phyloP scores from a whole-genome alignment of 2,113 vertebrate genomes.

The Acinonyx jubatus region DNA sequence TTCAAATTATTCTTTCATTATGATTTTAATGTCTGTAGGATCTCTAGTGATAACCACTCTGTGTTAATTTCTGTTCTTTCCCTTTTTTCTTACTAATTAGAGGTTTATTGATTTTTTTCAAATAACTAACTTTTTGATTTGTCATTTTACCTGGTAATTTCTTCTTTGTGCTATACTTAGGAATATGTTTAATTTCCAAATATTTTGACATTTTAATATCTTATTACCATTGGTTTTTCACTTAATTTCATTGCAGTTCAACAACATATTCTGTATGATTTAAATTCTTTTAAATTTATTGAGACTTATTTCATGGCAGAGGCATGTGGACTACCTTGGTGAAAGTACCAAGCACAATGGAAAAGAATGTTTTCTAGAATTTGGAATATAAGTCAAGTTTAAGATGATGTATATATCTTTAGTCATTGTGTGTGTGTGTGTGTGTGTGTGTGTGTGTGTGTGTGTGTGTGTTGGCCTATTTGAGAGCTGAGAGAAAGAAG shows the following conservation, averaged over 20 bases:
- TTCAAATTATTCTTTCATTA: not conserved
- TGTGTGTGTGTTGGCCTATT: not conserved
- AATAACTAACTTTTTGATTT: not conserved
- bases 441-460: too few relatives aligned
- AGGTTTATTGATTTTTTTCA: not conserved
- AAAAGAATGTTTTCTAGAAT: not conserved
- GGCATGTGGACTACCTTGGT: not conserved
- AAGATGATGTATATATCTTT: not conserved
- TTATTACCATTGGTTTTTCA: not conserved
- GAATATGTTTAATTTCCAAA: not conserved
- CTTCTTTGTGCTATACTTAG: not conserved
- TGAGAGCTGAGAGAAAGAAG: not conserved
- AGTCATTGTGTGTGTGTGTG: too few relatives aligned
- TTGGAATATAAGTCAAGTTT: not conserved
- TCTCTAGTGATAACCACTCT: not conserved
- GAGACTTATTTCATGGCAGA: not conserved
- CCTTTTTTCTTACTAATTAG: not conserved
- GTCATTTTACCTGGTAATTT: not conserved
- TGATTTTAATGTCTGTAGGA: not conserved
- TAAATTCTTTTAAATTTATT: not conserved
- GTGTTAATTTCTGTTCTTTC: not conserved
- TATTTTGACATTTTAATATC: not conserved
- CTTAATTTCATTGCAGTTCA: not conserved
- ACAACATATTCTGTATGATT: not conserved
- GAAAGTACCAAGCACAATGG: not conserved